A percentile compares a stretch with the other conserved stretches of the same genome.
These are phyloP conservation scores for Caenorhabditis imperialis DNA, from an alignment of 2,888 invertebrate genomes.

Conservation along the genomic window DNA sequence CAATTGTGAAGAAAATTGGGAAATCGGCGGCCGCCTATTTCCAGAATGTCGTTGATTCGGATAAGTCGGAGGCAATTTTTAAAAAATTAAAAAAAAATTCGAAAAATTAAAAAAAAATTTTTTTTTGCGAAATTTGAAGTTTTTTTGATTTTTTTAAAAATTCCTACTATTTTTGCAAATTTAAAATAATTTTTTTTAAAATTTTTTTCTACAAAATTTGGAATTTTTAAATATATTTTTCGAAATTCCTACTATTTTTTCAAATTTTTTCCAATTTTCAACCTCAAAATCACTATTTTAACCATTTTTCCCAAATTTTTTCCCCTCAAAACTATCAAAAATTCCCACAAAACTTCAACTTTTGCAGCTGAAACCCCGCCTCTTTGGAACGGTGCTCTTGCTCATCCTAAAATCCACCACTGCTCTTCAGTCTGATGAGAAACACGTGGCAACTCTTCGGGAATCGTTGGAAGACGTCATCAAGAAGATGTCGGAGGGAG, in stretches of 20 bases:
- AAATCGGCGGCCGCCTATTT: conserved; percentile 36
- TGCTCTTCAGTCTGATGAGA: conserved; percentile 30
- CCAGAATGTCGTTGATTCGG: conserved; percentile 31
- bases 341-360: neutral
- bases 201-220: too few species aligned
- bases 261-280: too few species aligned
- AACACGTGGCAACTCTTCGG: conserved; percentile 22
- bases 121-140: too few species aligned
- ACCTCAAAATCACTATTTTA: too few species aligned
- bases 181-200: too few species aligned
- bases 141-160: too few species aligned
- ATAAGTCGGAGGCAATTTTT: conserved; percentile 53
- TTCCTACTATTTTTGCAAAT: too few species aligned
- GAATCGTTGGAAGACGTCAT: conserved; percentile 18
- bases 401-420: conserved; percentile 40
- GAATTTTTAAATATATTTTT: too few species aligned
- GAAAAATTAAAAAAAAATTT: too few species aligned
- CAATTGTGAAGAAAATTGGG: conserved; percentile 30
- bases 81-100: too few species aligned
- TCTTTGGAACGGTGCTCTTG: conserved; percentile 62
- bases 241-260: too few species aligned
- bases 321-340: neutral
- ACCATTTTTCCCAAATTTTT: too few species aligned
- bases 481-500: conserved; percentile 31
- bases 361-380: conserved; percentile 24